Evolutionary conservation across 2,888 invertebrate species (phyloP).

Genomic region (Saturnia pavonia): DNA sequence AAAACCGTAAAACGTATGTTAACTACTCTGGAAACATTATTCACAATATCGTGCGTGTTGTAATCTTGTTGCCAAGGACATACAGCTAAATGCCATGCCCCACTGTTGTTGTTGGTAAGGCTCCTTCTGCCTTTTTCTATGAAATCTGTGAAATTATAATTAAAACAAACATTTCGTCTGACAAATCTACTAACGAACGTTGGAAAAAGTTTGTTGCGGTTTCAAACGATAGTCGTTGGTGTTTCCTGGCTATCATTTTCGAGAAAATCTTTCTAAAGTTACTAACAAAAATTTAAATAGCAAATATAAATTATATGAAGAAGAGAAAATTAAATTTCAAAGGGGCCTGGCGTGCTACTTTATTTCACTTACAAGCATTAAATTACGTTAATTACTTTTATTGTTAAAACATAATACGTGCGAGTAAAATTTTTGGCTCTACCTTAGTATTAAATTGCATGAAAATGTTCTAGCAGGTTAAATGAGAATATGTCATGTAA

Average conservation of each 20-base stretch:
- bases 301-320: background rate
- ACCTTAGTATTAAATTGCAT: no score
- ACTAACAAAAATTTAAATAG: background rate
- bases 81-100: no score
- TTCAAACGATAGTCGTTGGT: background rate
- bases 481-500: no score
- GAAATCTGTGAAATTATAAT: no score
- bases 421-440: background rate
- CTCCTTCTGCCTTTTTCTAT: no score
- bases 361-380: background rate
- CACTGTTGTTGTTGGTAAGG: no score
- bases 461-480: no score
- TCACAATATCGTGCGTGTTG: no score
- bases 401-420: background rate
- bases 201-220: background rate
- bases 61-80: no score
- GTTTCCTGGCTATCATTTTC: background rate
- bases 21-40: no score
- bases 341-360: background rate
- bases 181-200: background rate
- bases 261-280: background rate
- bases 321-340: conserved; percentile 5
- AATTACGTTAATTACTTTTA: background rate
- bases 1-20: no score
- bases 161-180: background rate